These are phyloP conservation scores for Leucoma salicis DNA, from an alignment of 2,888 invertebrate species.

Conservation along the genomic window DNA sequence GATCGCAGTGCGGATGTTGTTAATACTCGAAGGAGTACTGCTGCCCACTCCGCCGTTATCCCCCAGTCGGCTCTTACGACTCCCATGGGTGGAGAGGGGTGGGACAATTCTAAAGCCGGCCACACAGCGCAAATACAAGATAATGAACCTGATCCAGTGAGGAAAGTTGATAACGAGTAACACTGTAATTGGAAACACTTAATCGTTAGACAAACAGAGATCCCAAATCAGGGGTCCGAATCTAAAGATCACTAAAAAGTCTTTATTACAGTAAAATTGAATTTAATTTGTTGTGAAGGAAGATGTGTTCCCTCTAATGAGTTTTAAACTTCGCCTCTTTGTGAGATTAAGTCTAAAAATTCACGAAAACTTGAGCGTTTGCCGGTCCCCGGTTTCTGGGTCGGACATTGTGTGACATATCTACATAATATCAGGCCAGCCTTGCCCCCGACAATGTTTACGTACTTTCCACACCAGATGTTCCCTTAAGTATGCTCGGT, in stretches of 20 bases:
- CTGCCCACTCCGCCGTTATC: too few species aligned
- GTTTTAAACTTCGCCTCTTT: constrained; percentile 65
- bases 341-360: constrained; percentile 66
- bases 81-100: too few species aligned
- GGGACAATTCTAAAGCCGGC: too few species aligned
- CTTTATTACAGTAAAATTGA: constrained; percentile 43
- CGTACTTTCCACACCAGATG: constrained; percentile 39
- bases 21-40: too few species aligned
- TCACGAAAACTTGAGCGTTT: constrained; percentile 52
- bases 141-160: too few species aligned
- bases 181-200: constrained; percentile 36
- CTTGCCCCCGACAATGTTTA: constrained; percentile 38
- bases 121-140: too few species aligned
- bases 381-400: constrained; percentile 32
- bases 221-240: constrained; percentile 29
- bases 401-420: constrained; percentile 44
- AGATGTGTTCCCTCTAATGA: constrained; percentile 67
- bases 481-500: constrained; percentile 54
- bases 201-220: constrained; percentile 36
- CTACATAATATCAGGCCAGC: constrained; percentile 39
- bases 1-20: too few species aligned
- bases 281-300: constrained; percentile 62
- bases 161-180: constrained; percentile 35
- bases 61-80: too few species aligned
- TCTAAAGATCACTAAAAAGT: constrained; percentile 30